A percentile compares a stretch with the other conserved stretches of the same genome.
phyloP scores from a whole-genome alignment of 1,140 invertebrate genomes.

The Saccostrea echinata region DNA sequence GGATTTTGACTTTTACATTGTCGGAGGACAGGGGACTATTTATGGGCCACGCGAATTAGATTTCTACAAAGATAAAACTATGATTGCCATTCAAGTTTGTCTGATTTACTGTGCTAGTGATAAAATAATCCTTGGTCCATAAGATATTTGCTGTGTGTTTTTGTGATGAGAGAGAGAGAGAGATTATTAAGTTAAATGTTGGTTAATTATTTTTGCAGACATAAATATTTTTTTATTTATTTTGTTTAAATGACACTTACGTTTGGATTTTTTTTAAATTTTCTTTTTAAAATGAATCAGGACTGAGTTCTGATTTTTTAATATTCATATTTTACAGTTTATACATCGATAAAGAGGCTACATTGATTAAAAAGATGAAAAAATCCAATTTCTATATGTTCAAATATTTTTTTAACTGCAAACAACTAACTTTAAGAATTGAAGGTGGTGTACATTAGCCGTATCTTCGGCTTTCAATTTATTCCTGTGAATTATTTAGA shows the following conservation, averaged over 20 bases:
- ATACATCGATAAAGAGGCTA: background rate
- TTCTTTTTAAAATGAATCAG: too few relatives aligned
- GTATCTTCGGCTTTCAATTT: too few relatives aligned
- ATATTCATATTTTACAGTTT: background rate
- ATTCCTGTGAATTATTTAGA: background rate
- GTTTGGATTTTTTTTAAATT: too few relatives aligned
- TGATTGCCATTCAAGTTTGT: background rate
- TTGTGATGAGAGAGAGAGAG: background rate
- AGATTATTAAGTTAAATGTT: background rate
- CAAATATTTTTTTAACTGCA: background rate
- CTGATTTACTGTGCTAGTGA: background rate
- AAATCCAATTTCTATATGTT: background rate
- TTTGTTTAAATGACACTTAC: too few relatives aligned
- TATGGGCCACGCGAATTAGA: slow-evolving; percentile 26
- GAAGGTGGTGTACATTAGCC: background rate
- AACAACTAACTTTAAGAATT: too few relatives aligned
- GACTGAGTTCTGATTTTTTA: background rate
- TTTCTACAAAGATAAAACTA: background rate
- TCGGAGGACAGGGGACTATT: background rate
- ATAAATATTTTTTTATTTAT: too few relatives aligned
- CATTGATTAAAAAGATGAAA: background rate
- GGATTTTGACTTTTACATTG: background rate
- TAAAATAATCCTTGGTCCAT: background rate
- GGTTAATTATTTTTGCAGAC: too few relatives aligned
- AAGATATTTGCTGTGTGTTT: background rate